A percentile compares a stretch with the other conserved stretches of the same genome.
These are phyloP conservation scores for Notarius lentiginosus DNA, from an alignment of 2,113 vertebrate species.

Conservation along the genomic window DNA sequence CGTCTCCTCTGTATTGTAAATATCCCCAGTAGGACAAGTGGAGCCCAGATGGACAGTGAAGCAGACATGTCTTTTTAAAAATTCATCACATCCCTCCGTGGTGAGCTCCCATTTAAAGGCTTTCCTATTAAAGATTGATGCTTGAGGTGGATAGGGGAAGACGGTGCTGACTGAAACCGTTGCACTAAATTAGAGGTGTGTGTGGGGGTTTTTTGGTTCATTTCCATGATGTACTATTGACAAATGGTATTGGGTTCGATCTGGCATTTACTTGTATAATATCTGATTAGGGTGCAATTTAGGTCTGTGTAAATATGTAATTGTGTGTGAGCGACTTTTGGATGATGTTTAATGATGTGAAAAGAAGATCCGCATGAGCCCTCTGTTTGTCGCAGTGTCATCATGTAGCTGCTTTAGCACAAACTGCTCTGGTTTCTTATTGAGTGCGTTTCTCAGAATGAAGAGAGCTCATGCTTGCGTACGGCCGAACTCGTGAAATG, in stretches of 20 bases:
- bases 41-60: conserved; percentile 78
- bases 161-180: conserved; percentile 24
- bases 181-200: conserved; percentile 14
- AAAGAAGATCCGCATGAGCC: background rate
- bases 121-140: conserved; percentile 79
- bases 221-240: background rate
- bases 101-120: conserved; percentile 67
- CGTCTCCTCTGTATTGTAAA: conserved; percentile 65
- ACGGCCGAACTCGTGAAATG: background rate
- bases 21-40: conserved; percentile 72
- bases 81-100: conserved; percentile 73
- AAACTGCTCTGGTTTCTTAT: background rate
- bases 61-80: conserved; percentile 79
- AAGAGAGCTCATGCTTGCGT: background rate
- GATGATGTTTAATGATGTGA: background rate
- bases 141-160: conserved; percentile 34
- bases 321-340: background rate
- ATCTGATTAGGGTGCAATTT: background rate
- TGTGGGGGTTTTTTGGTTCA: background rate
- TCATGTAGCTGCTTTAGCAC: background rate
- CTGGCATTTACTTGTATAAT: background rate
- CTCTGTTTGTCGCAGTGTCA: background rate
- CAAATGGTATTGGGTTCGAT: background rate
- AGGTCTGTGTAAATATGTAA: too few relatives aligned
- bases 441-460: too few relatives aligned